Evolutionary conservation across 2,797 vertebrate species (phyloP).

Genomic region (Hypotaenidia okinawae): DNA sequence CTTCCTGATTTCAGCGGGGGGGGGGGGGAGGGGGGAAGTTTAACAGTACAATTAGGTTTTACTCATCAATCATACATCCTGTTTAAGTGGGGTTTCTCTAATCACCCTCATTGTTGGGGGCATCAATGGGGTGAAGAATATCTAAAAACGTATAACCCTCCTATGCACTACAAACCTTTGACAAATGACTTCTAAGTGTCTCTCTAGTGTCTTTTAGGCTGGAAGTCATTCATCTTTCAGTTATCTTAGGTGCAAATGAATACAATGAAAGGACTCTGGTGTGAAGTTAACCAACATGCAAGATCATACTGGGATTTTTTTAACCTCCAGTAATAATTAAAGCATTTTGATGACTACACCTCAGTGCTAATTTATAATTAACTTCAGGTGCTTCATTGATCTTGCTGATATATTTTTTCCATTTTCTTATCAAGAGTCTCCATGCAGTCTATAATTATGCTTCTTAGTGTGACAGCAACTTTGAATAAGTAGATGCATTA

Average conservation of each 20-base stretch:
- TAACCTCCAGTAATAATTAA: conserved; percentile 29
- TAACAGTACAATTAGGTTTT: not conserved
- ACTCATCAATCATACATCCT: not conserved
- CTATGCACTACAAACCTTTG: not conserved
- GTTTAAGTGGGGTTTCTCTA: conserved; percentile 4
- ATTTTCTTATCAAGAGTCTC: conserved; percentile 62
- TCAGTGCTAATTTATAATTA: conserved; percentile 68
- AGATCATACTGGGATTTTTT: not conserved
- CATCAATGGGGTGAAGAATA: not conserved
- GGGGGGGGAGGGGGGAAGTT: not conserved
- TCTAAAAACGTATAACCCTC: not conserved
- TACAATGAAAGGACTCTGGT: not conserved
- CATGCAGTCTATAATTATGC: conserved; percentile 56
- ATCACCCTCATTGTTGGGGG: not conserved
- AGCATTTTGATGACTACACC: conserved; percentile 20
- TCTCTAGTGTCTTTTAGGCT: not conserved
- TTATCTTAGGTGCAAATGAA: not conserved
- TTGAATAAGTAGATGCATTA: conserved; percentile 28
- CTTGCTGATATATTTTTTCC: conserved; percentile 8
- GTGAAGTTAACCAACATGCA: not conserved
- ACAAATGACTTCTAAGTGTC: not conserved
- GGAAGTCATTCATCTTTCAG: not conserved
- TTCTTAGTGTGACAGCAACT: conserved; percentile 37
- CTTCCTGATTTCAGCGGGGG: not conserved
- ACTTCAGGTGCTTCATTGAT: conserved; percentile 68